phyloP scores from a whole-genome alignment of 2,797 vertebrate species.

The Thalassophryne amazonica region DNA sequence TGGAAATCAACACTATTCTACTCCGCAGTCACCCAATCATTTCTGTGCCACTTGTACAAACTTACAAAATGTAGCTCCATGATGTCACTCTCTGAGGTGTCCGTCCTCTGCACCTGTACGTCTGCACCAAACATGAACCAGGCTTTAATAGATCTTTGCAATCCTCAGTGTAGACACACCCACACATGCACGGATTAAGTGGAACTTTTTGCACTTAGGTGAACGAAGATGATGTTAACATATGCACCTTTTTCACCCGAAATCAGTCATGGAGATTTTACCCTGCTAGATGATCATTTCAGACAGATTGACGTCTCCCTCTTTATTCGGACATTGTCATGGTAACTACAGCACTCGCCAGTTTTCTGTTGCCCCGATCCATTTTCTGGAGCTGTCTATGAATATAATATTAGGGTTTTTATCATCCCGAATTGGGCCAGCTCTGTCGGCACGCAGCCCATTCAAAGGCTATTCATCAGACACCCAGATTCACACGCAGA shows the following conservation, averaged over 20 bases:
- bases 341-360: constrained; percentile 66
- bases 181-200: constrained; percentile 13
- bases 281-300: constrained; percentile 50
- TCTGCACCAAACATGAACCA: no score
- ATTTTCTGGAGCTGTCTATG: constrained; percentile 70
- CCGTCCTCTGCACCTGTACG: no score
- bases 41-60: no score
- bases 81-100: no score
- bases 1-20: no score
- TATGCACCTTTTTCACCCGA: constrained; percentile 9
- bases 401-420: constrained; percentile 75
- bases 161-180: not conserved
- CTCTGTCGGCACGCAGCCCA: constrained; percentile 50
- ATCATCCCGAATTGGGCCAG: constrained; percentile 60
- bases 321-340: constrained; percentile 72
- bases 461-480: constrained; percentile 67
- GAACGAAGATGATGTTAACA: constrained; percentile 35
- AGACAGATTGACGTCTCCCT: constrained; percentile 56
- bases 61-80: no score
- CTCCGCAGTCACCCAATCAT: no score
- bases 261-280: constrained; percentile 50
- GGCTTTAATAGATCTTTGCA: not conserved
- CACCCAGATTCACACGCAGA: constrained; percentile 24
- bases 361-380: constrained; percentile 64
- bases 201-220: constrained; percentile 30